Base-by-base conservation (phyloP, 1,140 invertebrate species). In the Harlomillsia oculata region DNA sequence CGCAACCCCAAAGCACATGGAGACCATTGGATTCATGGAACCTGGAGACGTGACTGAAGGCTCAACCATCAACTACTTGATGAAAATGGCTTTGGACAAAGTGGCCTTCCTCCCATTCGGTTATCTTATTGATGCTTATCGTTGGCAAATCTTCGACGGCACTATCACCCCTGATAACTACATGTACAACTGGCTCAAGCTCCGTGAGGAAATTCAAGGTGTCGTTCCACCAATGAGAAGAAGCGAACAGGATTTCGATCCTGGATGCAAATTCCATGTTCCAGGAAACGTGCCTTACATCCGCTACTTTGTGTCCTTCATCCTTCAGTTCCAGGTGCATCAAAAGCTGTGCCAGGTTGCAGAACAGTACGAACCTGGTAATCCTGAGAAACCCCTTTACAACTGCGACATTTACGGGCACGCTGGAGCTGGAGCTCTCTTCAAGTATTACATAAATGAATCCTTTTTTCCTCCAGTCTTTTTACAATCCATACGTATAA, bases 281-380 rank as follows among this genome's bases (percentile, higher is more conserved):
- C 85, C 54, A 2, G 54, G 26, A 13, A 41, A 48, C 26, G 49
- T 50, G 1, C 61, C 61, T 25, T 63, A 63, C 48, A 63, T 48
- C 80, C 94, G 91, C 72, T 94, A 95, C 72, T 96, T 95, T 74
- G 84, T 95, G 25, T 86, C 87, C 60, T 87, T n/a, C 85, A 69
- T 9, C 77, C 82, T 93, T 25, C 88, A 92, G 72, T 93, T 92
- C 71, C 89, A 93, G 75, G 80, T 93, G 45, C 85, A 84, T 65
- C 79, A 88, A 66, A 77, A 83, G 21, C 69, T 93, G n/a, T 94
- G 90, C 67, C 68, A 76, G 3, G 82, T 78, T 3, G 77, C 85
- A 0, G 80, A 81, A 2, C 82, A 90, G 8, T 40, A 32, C 16
- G 46, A 46, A 2, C 5, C 30, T 40, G 13, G 14, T 2, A 54